Percentiles rank a stretch among this genome's conserved stretches.
These are phyloP conservation scores for Cremastobaeus sp. DNA, from an alignment of 2,888 invertebrate genomes.

Conservation along the genomic window DNA sequence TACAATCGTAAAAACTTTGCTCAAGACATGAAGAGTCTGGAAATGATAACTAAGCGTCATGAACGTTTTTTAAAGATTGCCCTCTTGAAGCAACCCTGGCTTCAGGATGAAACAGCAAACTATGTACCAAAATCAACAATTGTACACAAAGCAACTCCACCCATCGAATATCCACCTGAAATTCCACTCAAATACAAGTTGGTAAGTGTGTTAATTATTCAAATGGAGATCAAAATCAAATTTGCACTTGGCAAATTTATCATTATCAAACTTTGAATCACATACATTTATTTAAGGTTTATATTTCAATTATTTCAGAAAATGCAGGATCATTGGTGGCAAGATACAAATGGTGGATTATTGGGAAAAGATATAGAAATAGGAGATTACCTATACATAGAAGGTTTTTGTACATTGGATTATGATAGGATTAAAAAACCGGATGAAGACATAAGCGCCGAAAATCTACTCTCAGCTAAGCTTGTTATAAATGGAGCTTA, in stretches of 20 bases:
- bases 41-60: slow-evolving; percentile 42
- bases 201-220: slow-evolving; percentile 24
- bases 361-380: slow-evolving; percentile 47
- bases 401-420: slow-evolving; percentile 51
- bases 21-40: neutral
- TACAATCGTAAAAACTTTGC: slow-evolving; percentile 24
- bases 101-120: slow-evolving; percentile 13
- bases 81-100: slow-evolving; percentile 30
- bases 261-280: no score
- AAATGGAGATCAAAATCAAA: no score
- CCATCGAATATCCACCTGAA: slow-evolving; percentile 38
- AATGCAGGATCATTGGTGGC: slow-evolving; percentile 54
- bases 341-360: slow-evolving; percentile 50
- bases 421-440: slow-evolving; percentile 44
- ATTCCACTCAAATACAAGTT: slow-evolving; percentile 45
- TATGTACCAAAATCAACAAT: neutral
- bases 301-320: slow-evolving; percentile 34
- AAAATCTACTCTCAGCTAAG: slow-evolving; percentile 29
- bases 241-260: no score
- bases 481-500: slow-evolving; percentile 43
- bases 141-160: slow-evolving; percentile 24
- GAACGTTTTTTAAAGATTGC: slow-evolving; percentile 40
- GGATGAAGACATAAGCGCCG: slow-evolving; percentile 18
- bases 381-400: slow-evolving; percentile 50
- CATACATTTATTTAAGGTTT: neutral